Evolutionary conservation across 2,113 vertebrate species (phyloP), one percentile per base, ranked within the genome.

Genomic region (Loxodonta africana): DNA sequence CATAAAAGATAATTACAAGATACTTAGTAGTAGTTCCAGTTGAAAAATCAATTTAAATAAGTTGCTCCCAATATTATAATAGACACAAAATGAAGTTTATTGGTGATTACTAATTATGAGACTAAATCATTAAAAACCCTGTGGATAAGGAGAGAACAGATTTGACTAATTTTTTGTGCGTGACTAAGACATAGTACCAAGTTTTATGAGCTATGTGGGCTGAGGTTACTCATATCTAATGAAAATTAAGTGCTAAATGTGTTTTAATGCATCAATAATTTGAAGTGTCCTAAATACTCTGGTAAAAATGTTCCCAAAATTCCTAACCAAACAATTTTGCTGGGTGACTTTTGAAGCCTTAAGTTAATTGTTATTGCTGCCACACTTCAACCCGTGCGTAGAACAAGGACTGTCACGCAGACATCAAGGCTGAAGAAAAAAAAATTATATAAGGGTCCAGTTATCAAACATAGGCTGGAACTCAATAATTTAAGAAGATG

Each of bases 81-180:
- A 97, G 95, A 91, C 97, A 57, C 95, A 98, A 99, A 98, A 94
- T 98, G 95, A 98, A 97, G 94, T 85, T 90, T 84, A 97, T 98
- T 98, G 98, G 98, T 98, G 98, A 98, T 98, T 98, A 98, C 98
- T 99, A 99, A 99, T 99, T 99, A 99, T 98, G 96, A 98, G 97
- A 97, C 96, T 97, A 96, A 97, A 96, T 98, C 96, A 98, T 96
- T 94, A 97, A 95, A 88, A 98, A 93, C 90, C 91, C 83, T 91
- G 46, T 80, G 46, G 95, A 98, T 17, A 90, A 78, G 92, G 96
- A 96, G 87, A 98, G 96, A 98, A 97, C 90, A 97, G 88, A 95
- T 93, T 94, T 97, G 95, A 95, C 14, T 98, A 84, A 97, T 96
- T 98, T 97, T 97, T 97, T 97, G 95, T 97, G 83, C 78, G 67